Percentiles rank a stretch among this genome's conserved stretches.
Evolutionary conservation across 1,140 invertebrate genomes (phyloP).

Genomic region (Drosophila pseudoananassae): DNA sequence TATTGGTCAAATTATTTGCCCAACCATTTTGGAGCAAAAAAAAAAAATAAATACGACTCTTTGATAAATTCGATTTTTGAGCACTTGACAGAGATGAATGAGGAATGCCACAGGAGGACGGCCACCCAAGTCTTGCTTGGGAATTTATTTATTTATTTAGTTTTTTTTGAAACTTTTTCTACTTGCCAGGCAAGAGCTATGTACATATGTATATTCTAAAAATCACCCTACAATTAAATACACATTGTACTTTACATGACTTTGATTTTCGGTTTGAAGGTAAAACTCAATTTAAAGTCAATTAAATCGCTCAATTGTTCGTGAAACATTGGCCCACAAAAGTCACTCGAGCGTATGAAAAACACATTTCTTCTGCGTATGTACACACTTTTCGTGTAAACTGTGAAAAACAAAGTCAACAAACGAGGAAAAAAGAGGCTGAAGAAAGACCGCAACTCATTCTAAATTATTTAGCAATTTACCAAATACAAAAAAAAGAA

Average conservation of each 20-base stretch:
- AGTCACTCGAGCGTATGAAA: constrained; percentile 13
- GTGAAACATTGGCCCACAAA: constrained; percentile 41
- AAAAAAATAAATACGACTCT: not conserved
- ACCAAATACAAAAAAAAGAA: constrained; percentile 2
- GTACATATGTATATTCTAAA: too few relatives aligned
- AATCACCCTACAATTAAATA: constrained; percentile 5
- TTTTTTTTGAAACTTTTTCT: too few relatives aligned
- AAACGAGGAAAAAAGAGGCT: not conserved
- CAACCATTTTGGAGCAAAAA: not conserved
- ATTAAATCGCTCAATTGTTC: constrained; percentile 47
- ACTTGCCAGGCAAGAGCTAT: too few relatives aligned
- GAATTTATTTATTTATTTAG: too few relatives aligned
- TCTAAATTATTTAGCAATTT: constrained; percentile 33
- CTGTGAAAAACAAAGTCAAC: too few relatives aligned
- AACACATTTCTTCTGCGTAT: not conserved
- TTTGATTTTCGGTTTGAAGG: constrained; percentile 21
- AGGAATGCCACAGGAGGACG: not conserved
- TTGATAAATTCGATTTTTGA: constrained; percentile 32
- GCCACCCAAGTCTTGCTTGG: too few relatives aligned
- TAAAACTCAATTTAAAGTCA: constrained; percentile 40
- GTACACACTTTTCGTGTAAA: too few relatives aligned
- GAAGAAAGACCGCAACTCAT: constrained; percentile 5
- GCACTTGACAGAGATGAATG: constrained; percentile 35
- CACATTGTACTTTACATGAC: constrained; percentile 9
- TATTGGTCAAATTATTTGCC: constrained; percentile 30